phyloP scores from a whole-genome alignment of 2,797 vertebrate genomes.

The Lycodopsis pacificus region DNA sequence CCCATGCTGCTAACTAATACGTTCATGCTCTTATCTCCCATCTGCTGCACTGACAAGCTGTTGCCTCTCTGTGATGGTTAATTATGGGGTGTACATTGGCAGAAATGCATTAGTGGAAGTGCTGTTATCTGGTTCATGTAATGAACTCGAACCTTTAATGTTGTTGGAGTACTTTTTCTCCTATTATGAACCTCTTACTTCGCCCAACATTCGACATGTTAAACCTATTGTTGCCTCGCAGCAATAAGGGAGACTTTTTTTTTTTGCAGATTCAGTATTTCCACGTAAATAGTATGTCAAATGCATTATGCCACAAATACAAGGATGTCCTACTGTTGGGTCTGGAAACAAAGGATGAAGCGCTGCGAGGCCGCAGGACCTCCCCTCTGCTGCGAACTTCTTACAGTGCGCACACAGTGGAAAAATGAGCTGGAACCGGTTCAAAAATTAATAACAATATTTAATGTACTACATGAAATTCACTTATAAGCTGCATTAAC shows the following conservation, averaged over 20 bases:
- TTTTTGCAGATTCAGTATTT: neutral
- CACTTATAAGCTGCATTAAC: too few species aligned
- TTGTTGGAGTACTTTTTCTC: neutral
- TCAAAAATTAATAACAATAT: too few species aligned
- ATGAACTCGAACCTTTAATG: conserved; percentile 32
- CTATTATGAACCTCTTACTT: too few species aligned
- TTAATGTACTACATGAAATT: too few species aligned
- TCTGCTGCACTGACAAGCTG: conserved; percentile 60
- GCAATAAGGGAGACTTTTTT: too few species aligned
- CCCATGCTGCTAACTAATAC: conserved; percentile 30
- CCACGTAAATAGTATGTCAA: neutral
- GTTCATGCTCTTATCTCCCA: conserved; percentile 57
- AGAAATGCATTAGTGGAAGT: conserved; percentile 46
- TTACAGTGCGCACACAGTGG: too few species aligned
- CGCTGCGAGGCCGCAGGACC: too few species aligned
- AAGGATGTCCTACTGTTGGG: neutral
- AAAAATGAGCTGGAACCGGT: too few species aligned
- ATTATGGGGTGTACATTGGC: conserved; percentile 43
- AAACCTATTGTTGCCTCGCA: conserved; percentile 17
- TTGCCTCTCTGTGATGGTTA: conserved; percentile 47
- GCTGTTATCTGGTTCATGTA: neutral
- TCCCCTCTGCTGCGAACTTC: too few species aligned
- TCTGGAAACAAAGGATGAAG: too few species aligned
- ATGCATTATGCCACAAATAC: neutral
- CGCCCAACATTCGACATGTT: neutral